Evolutionary conservation across 2,888 invertebrate genomes (phyloP), one percentile per base, ranked within the genome.

Genomic region (Dromius quadrimaculatus): DNA sequence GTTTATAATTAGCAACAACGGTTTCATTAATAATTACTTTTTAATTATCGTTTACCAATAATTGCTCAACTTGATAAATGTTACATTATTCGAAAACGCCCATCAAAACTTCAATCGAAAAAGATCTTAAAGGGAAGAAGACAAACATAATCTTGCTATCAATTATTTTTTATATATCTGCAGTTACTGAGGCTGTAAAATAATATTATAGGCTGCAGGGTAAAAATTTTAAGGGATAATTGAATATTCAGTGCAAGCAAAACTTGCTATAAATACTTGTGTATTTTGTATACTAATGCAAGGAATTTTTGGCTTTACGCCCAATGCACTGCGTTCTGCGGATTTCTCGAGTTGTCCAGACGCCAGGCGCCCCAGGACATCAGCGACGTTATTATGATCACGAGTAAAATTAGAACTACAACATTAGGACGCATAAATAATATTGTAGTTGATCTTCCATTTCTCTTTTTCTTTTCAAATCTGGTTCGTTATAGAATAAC

Each of bases 11-110:
- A 68, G 45, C 41, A 68, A 50, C 50, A 41, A 50, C 50, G 23
- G 62, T 59, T 45, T 59, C 54, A 19, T 68, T 41, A 59, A 68
- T 68, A 68, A 68, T 68, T 68, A 59, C 59, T 59, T 68, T 68
- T 68, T 68, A 68, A 68, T 68, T 68, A 59, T 45, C 22, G 28
- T 59, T 59, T 43, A 68, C 43, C 59, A 45, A 43, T 61, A 17
- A 50, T 64, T 68, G 59, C 43, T 28, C 43, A 11, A 6, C 9
- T 8, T 66, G 66, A 66, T 66, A 41, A 41, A 66, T 57, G 57
- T 54, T 41, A 41, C 38, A 22, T 41, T n/a, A n/a, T n/a, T n/a
- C n/a, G n/a, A n/a, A n/a, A n/a, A n/a, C n/a, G n/a, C n/a, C n/a
- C n/a, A n/a, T n/a, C n/a, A n/a, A 63, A 63, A 57, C 15, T 13